These are phyloP conservation scores for Pegoplata infirma DNA, from an alignment of 2,888 invertebrate genomes.

Conservation along the genomic window DNA sequence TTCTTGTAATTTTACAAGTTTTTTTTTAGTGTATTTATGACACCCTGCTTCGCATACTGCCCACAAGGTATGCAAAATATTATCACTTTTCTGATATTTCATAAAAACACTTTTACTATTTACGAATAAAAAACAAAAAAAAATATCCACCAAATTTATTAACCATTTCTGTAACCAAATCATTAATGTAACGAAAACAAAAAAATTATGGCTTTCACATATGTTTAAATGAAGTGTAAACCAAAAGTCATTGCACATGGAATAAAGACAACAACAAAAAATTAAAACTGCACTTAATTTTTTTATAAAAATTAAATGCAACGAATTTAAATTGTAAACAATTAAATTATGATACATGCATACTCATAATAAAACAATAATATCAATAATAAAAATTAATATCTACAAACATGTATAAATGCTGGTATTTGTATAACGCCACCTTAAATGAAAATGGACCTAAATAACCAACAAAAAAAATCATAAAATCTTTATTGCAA, in stretches of 20 bases:
- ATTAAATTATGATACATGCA: conserved; percentile 41
- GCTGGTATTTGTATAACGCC: too few species aligned
- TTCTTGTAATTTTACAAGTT: too few species aligned
- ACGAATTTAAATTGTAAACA: conserved; percentile 47
- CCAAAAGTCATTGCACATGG: conserved; percentile 6
- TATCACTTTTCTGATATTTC: too few species aligned
- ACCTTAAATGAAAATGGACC: too few species aligned
- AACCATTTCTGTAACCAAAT: neutral
- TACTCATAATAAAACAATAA: conserved; percentile 41
- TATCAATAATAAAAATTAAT: conserved; percentile 20
- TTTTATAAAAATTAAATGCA: conserved; percentile 11
- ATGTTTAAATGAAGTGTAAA: conserved; percentile 10
- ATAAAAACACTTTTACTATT: neutral
- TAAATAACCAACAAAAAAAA: too few species aligned
- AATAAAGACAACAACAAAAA: neutral
- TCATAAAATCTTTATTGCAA: too few species aligned
- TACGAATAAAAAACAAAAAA: too few species aligned
- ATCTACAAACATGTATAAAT: conserved; percentile 3
- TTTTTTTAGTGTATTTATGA: too few species aligned
- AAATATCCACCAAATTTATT: neutral
- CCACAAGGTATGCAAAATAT: too few species aligned
- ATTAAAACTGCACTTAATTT: conserved; percentile 5
- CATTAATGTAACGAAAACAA: neutral
- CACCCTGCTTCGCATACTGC: too few species aligned
- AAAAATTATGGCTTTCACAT: neutral